Base-by-base conservation (phyloP, 2,113 vertebrate species). In the Eonycteris spelaea region DNA sequence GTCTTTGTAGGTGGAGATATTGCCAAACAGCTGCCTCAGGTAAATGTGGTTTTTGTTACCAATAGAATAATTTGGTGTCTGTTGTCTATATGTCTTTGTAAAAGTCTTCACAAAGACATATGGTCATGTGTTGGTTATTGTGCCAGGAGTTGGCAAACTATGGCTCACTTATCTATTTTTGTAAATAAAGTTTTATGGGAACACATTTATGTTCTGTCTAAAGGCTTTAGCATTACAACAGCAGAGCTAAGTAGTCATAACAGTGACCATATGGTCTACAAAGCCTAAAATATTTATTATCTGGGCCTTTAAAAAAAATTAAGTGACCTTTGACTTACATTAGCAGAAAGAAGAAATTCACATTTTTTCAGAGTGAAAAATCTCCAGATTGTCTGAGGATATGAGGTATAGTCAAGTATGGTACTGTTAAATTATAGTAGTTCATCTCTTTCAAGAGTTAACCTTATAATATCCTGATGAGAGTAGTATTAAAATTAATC, bases 1-100 rank as follows among this genome's bases (percentile, higher is more conserved):
- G 99, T 99, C 94, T 99, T 99, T 97, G 97, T 99, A 57, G 99
- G 98, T 0, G 99, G 99, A 43, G 98, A 99, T 98, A 99, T 99
- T 3, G 98, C 99, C 94, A 99, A 99, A 95, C 98, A 99, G 63
- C 97, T 99, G 59, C 99, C 99, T 15, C 98, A 99, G 99, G 99
- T 99, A 98, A 98, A 73, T 59, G 86, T 0, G 40, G 22, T 35
- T 3, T 92, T 85, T 48, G 1, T 51, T 68, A 45, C 18, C 15
- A 30, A 71, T 51, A 57, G 79, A n/a, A 57, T 38, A 73, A 15
- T 38, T 51, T 89, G 61, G 28, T 79, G 28, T 53, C 19, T 84
- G 48, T 78, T 95, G 57, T n/a, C 33, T 77, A 0, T 45, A 19
- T 40, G 21, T 90, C 79, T 95, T 30, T 82, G 24, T 57, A 67